These are phyloP conservation scores for Lamprologus lemairii DNA, from an alignment of 2,113 vertebrate species.

Conservation along the genomic window DNA sequence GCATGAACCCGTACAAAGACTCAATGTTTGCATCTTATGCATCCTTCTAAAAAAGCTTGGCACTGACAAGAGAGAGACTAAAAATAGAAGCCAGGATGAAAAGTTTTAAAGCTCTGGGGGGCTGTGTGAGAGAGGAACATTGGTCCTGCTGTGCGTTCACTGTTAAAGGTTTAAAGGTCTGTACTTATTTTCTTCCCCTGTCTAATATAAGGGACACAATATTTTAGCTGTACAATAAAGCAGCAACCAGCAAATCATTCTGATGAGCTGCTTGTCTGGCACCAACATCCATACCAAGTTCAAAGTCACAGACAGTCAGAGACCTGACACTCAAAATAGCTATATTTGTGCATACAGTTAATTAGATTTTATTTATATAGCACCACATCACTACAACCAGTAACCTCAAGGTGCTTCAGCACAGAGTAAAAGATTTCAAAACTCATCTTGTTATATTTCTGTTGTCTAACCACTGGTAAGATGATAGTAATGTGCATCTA, in stretches of 20 bases:
- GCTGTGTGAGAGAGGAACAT: neutral
- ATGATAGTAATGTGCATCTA: neutral
- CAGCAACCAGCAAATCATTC: neutral
- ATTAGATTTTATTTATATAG: neutral
- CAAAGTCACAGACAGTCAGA: neutral
- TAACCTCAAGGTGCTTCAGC: neutral
- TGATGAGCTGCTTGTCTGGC: neutral
- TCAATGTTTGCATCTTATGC: constrained; percentile 19
- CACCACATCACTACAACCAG: neutral
- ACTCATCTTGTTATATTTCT: neutral
- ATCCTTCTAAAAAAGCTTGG: constrained; percentile 11
- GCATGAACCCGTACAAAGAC: constrained; percentile 11
- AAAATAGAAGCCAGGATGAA: constrained; percentile 39
- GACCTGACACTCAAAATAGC: neutral
- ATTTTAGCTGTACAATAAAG: neutral
- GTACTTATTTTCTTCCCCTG: neutral
- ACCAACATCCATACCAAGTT: neutral
- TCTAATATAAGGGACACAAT: neutral
- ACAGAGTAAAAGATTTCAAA: neutral
- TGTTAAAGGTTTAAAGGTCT: constrained; percentile 1
- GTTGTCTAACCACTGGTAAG: neutral
- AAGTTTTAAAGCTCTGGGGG: constrained; percentile 7
- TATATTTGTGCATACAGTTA: neutral
- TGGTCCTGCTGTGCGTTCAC: neutral
- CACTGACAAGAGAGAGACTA: constrained; percentile 8